phyloP scores from a whole-genome alignment of 2,113 vertebrate genomes.

The Phoxinus phoxinus region DNA sequence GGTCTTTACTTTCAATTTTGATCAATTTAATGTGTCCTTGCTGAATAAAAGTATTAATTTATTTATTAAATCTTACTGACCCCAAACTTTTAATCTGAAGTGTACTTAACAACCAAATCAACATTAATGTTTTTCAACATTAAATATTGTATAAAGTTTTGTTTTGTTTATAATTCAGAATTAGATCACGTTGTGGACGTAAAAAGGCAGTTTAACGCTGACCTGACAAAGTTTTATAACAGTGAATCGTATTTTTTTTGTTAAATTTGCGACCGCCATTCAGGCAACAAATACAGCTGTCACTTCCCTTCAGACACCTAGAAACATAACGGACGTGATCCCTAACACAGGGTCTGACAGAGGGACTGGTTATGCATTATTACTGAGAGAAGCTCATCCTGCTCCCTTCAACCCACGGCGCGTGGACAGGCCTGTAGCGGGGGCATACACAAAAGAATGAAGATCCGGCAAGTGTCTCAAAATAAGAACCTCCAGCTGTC shows the following conservation, averaged over 20 bases:
- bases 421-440: background rate
- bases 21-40: background rate
- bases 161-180: background rate
- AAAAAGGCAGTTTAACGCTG: background rate
- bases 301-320: conserved; percentile 61
- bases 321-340: conserved; percentile 57
- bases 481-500: conserved; percentile 69
- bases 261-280: conserved; percentile 29
- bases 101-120: background rate
- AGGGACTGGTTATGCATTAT: conserved; percentile 47
- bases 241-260: background rate
- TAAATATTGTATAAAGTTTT: background rate
- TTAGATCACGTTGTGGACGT: background rate
- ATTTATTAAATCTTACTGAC: too few species aligned
- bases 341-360: conserved; percentile 60
- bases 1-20: background rate
- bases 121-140: background rate
- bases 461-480: background rate
- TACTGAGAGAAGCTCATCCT: conserved; percentile 46
- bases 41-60: background rate
- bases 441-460: conserved; percentile 5
- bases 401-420: background rate
- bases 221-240: background rate
- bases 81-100: too few species aligned
- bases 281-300: conserved; percentile 59